phyloP scores from a whole-genome alignment of 64 coral and sea anemone species.

The Dendrophyllia cribrosa region DNA sequence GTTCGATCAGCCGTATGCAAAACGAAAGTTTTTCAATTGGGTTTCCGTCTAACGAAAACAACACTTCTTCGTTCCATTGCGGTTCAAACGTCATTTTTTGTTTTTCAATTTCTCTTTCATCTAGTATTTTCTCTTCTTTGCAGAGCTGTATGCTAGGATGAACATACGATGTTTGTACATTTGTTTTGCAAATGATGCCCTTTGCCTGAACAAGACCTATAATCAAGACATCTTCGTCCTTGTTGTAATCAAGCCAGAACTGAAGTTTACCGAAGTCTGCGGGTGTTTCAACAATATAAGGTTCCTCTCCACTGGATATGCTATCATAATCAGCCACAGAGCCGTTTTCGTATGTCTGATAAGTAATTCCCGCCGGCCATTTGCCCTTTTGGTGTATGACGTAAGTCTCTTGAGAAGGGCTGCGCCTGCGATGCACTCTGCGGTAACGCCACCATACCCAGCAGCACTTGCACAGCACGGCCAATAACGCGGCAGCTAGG shows the following conservation, averaged over 20 bases:
- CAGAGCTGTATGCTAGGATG: constrained; percentile 53
- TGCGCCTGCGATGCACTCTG: constrained; percentile 15
- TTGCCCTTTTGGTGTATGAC: constrained; percentile 47
- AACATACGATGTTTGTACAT: constrained; percentile 66
- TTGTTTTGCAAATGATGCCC: constrained; percentile 83
- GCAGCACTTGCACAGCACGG: constrained; percentile 84
- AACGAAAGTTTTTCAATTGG: constrained; percentile 52
- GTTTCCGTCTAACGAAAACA: constrained; percentile 72
- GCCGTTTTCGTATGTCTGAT: constrained; percentile 77
- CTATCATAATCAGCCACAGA: constrained; percentile 67
- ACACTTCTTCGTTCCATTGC: constrained; percentile 80
- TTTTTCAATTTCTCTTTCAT: constrained; percentile 80
- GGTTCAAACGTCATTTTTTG: constrained; percentile 88
- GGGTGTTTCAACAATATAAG: constrained; percentile 87
- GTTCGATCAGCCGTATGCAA: constrained; percentile 60
- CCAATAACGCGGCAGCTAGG: constrained; percentile 61
- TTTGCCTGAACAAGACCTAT: constrained; percentile 84
- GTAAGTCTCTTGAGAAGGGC: constrained; percentile 67
- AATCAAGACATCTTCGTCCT: constrained; percentile 62
- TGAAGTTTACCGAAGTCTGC: constrained; percentile 80
- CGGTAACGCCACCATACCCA: constrained; percentile 91
- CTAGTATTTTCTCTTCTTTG: constrained; percentile 43
- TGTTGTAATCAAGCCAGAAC: constrained; percentile 73
- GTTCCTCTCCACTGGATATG: constrained; percentile 49
- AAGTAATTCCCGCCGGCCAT: constrained; percentile 76